Evolutionary conservation across 1,140 invertebrate species (phyloP).

Genomic region (Panagrolaimus sp.): DNA sequence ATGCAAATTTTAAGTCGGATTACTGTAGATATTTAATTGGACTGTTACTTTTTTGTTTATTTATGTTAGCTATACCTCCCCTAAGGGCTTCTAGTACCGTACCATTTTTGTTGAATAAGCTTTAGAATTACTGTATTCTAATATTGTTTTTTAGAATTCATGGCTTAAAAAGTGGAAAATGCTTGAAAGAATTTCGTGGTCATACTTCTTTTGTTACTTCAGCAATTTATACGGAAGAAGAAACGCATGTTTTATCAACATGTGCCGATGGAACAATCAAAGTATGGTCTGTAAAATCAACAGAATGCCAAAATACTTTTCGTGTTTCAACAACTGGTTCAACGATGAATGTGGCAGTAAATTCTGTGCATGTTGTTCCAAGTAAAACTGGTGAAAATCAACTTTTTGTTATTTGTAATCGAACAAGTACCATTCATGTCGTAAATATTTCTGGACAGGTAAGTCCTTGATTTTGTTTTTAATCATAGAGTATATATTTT

Average conservation of each 20-base stretch:
- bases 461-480: no score
- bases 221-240: slow-evolving; percentile 84
- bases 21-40: no score
- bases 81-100: no score
- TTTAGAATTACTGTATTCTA: no score
- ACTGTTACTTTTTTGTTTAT: no score
- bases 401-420: slow-evolving; percentile 96
- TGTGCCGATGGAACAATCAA: slow-evolving; percentile 95
- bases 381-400: slow-evolving; percentile 70
- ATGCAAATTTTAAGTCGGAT: no score
- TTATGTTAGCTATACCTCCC: no score
- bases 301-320: slow-evolving; percentile 88
- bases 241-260: slow-evolving; percentile 68
- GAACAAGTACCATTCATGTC: slow-evolving; percentile 90
- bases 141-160: slow-evolving; percentile 72
- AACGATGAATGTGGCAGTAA: slow-evolving; percentile 75
- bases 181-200: slow-evolving; percentile 91
- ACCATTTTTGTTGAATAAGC: no score
- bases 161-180: slow-evolving; percentile 94
- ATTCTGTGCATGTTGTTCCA: slow-evolving; percentile 80
- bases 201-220: slow-evolving; percentile 97
- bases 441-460: slow-evolving; percentile 94
- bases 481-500: no score
- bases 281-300: slow-evolving; percentile 91
- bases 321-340: slow-evolving; percentile 65